Conservation (phyloP, 2,797 vertebrate genomes). For the Pipistrellus kuhlii region DNA sequence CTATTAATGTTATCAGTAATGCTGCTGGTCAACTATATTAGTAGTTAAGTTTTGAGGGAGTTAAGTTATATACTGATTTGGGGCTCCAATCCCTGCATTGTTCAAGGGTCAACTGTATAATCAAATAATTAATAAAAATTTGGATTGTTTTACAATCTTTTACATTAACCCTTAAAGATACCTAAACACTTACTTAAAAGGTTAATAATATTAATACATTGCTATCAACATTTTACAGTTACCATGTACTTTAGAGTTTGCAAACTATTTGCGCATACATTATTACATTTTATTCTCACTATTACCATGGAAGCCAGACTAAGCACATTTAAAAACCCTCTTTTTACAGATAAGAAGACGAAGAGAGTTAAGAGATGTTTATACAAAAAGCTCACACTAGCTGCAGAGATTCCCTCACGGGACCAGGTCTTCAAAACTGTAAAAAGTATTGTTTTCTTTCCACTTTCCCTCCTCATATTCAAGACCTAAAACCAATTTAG, state of each 20-base stretch:
- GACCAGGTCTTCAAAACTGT: not conserved
- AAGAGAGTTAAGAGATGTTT: not conserved
- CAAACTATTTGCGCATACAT: constrained; percentile 25
- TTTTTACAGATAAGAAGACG: constrained; percentile 42
- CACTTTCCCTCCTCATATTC: not conserved
- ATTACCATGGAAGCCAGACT: not conserved
- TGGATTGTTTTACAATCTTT: constrained; percentile 33
- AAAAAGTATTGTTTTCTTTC: not conserved
- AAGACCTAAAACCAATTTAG: constrained; percentile 16
- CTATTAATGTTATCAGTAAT: not conserved
- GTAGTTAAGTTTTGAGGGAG: not conserved
- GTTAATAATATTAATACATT: constrained; percentile 7
- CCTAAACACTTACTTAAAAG: not conserved
- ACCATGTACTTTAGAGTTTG: constrained; percentile 23
- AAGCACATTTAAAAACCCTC: not conserved
- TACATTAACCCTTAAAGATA: not conserved
- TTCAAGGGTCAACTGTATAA: not conserved
- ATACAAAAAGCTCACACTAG: not conserved
- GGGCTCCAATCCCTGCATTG: not conserved
- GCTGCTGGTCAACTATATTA: not conserved
- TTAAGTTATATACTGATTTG: not conserved
- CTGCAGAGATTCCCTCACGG: not conserved
- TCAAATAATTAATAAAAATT: constrained; percentile 56
- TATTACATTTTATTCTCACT: constrained; percentile 26
- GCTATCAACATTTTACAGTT: not conserved